Percentiles rank a stretch among this genome's conserved stretches.
Evolutionary conservation across 1,140 invertebrate species (phyloP).

Genomic region (Zaprionus lachaisei): DNA sequence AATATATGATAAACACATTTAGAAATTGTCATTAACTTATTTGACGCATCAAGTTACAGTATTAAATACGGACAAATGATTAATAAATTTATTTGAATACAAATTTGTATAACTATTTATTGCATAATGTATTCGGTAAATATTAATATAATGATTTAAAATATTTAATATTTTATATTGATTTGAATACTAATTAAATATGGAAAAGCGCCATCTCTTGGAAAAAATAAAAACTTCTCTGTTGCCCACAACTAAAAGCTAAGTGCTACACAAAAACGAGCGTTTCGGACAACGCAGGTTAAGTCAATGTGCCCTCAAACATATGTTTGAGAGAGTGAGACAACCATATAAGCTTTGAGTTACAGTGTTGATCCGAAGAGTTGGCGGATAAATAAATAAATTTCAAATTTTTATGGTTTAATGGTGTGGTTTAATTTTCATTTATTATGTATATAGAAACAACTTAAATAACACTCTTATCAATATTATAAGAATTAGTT

Average conservation of each 20-base stretch:
- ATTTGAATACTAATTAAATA: background rate
- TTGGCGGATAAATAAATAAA: background rate
- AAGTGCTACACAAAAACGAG: background rate
- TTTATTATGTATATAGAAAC: background rate
- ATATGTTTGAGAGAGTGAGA: slow-evolving; percentile 10
- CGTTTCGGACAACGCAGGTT: too few relatives aligned
- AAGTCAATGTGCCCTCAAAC: background rate
- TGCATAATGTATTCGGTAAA: background rate
- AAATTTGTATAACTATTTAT: background rate
- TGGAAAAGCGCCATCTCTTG: slow-evolving; percentile 16
- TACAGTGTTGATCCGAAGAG: background rate
- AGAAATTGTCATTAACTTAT: too few relatives aligned
- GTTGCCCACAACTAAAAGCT: background rate
- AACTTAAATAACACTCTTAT: background rate
- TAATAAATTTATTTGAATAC: too few relatives aligned
- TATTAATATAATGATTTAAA: too few relatives aligned
- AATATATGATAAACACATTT: background rate
- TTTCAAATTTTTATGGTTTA: too few relatives aligned
- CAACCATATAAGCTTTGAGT: background rate
- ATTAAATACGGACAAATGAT: too few relatives aligned
- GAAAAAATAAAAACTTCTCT: background rate
- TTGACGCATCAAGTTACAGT: too few relatives aligned
- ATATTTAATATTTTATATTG: background rate
- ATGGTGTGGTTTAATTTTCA: background rate
- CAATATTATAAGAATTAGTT: background rate